Evolutionary conservation across 2,113 vertebrate genomes (phyloP), one percentile per base, ranked within the genome.

Genomic region (Platycercus adscitus): DNA sequence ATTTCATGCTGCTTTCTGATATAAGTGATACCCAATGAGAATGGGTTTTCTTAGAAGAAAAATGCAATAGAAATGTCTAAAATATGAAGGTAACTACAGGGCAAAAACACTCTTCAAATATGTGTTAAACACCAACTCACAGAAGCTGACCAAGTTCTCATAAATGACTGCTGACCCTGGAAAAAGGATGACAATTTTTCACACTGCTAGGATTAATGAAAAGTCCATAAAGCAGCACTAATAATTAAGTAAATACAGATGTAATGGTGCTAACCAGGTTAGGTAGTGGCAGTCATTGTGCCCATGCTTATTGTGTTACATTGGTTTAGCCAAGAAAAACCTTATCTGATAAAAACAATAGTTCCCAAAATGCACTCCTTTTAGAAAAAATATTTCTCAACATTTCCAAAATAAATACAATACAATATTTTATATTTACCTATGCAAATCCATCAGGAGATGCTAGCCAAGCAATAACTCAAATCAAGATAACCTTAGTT

Each of bases 351-450:
- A 53, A 85, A 95, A 95, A 94, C 37, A 89, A 66, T 65, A 85
- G 65, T 58, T 93, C 44, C 70, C 70, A 18, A 93, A 92, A 95
- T 77, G 65, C 41, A 75, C 53, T 92, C 9, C 50, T 88, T 90
- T 78, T 41, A 77, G 50, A 93, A 43, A 86, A 93, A 93, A 44
- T 84, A 50, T 61, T 89, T 94, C 37, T 92, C 47, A 86, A n/a
- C 3, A 3, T 75, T 94, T 96, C 91, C 86, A 96, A 91, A 93
- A 85, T 58, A 96, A 95, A 96, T 58, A 85, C 29, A 87, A 80
- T 18, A 50, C 17, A 87, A 26, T 76, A 87, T 94, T 92, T 92
- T 93, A 79, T 66, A 86, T 94, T 89, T 87, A 81, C 23, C 89
- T 89, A 84, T 84, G 46, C 70, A 93, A 91, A 89, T 91, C 73